Percentiles rank a stretch among this genome's conserved stretches.
These are phyloP conservation scores for Ailurus styani DNA, from an alignment of 2,113 vertebrate species.

Conservation along the genomic window DNA sequence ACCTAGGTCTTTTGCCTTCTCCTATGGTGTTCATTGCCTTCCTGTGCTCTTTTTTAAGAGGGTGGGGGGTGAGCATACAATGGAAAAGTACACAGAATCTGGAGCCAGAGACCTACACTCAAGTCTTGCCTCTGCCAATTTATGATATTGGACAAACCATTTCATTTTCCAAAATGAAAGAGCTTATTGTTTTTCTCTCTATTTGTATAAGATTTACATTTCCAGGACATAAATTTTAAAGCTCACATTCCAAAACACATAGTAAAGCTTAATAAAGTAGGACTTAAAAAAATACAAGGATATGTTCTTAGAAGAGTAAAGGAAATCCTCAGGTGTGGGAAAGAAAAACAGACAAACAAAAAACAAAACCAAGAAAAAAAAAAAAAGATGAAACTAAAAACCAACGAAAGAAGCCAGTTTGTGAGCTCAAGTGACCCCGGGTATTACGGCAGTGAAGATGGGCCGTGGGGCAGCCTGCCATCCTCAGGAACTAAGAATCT, in stretches of 20 bases:
- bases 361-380: too few relatives aligned
- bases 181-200: not conserved
- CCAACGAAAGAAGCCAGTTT: not conserved
- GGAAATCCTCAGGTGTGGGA: not conserved
- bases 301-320: not conserved
- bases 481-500: not conserved
- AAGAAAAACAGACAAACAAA: not conserved
- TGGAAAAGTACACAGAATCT: not conserved
- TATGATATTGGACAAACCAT: not conserved
- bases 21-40: not conserved
- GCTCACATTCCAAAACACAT: not conserved
- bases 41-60: not conserved
- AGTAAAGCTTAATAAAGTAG: not conserved
- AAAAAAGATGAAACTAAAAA: not conserved
- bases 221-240: constrained; percentile 3
- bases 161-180: not conserved
- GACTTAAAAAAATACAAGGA: not conserved
- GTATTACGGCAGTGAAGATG: not conserved
- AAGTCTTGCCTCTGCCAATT: not conserved
- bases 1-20: not conserved
- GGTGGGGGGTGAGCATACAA: not conserved
- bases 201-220: not conserved
- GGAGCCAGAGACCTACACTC: not conserved
- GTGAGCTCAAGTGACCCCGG: not conserved
- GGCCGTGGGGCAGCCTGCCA: fast-evolving